phyloP scores from a whole-genome alignment of 2,888 invertebrate species.

The Drosophila siamana region DNA sequence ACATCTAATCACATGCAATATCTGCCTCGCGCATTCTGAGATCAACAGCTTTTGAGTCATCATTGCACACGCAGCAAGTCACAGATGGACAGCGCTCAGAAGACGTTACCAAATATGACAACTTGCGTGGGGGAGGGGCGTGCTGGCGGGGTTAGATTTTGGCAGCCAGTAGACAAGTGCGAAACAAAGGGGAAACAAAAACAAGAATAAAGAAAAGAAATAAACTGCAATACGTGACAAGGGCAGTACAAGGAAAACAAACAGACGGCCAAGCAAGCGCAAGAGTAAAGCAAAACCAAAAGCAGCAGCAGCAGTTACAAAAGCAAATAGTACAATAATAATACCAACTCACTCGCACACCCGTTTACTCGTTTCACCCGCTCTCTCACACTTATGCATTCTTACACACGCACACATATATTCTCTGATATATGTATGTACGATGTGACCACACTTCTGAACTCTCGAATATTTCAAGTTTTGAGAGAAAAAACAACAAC shows the following conservation, averaged over 20 bases:
- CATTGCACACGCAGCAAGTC: slow-evolving; percentile 16
- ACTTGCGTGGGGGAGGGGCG: not conserved
- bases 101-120: slow-evolving; percentile 2
- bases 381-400: slow-evolving; percentile 14
- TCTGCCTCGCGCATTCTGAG: slow-evolving; percentile 30
- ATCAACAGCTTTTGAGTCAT: slow-evolving; percentile 46
- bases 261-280: slow-evolving; percentile 5
- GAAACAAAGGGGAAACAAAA: slow-evolving; percentile 39
- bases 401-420: slow-evolving; percentile 10
- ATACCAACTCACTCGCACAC: slow-evolving; percentile 24
- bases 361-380: slow-evolving; percentile 13
- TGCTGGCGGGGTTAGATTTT: not conserved
- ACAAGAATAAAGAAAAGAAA: slow-evolving; percentile 17
- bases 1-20: not conserved
- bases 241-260: slow-evolving; percentile 17
- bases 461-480: slow-evolving; percentile 17
- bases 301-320: slow-evolving; percentile 11
- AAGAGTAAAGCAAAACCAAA: slow-evolving; percentile 8
- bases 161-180: slow-evolving; percentile 22
- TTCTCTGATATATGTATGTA: no score
- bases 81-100: slow-evolving; percentile 15
- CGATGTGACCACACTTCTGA: not conserved
- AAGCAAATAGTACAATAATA: slow-evolving; percentile 16
- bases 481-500: slow-evolving; percentile 5
- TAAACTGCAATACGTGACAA: slow-evolving; percentile 43